Conservation (phyloP, 1,140 invertebrate genomes). For the Drosophila burlai region DNA sequence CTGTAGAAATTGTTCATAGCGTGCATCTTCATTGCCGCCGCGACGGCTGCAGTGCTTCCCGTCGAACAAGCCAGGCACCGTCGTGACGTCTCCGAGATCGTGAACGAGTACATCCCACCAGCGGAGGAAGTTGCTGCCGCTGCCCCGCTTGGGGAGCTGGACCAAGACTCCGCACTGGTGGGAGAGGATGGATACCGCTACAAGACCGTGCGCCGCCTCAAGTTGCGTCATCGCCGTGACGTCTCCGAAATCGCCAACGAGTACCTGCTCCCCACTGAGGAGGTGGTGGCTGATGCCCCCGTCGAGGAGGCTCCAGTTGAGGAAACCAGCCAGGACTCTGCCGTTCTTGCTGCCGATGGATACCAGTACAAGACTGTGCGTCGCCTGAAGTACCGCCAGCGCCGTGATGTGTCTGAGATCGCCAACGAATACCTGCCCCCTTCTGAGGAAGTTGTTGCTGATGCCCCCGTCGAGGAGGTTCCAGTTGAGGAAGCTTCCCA, state of each 20-base stretch:
- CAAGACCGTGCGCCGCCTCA: constrained; percentile 61
- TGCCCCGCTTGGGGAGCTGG: constrained; percentile 28
- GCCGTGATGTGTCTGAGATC: constrained; percentile 50
- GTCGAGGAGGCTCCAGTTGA: constrained; percentile 30
- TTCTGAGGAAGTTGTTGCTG: not conserved
- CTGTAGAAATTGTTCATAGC: constrained; percentile 76
- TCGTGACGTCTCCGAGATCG: constrained; percentile 76
- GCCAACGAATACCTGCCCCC: constrained; percentile 58
- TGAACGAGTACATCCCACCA: constrained; percentile 71
- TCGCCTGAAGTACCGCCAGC: constrained; percentile 54
- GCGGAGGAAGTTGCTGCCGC: constrained; percentile 55
- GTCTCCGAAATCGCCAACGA: constrained; percentile 64
- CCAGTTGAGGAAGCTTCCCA: not conserved
- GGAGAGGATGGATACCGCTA: constrained; percentile 62
- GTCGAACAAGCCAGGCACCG: constrained; percentile 81
- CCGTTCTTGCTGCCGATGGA: constrained; percentile 55
- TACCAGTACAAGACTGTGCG: constrained; percentile 64
- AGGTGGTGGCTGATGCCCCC: constrained; percentile 29
- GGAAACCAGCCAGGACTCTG: constrained; percentile 24
- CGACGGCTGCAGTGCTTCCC: constrained; percentile 84
- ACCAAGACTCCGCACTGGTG: constrained; percentile 56
- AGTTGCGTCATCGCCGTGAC: constrained; percentile 65
- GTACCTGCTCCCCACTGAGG: constrained; percentile 62
- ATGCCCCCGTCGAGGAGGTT: too few relatives aligned
- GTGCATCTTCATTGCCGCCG: constrained; percentile 78